Evolutionary conservation across 2,113 vertebrate species (phyloP), one percentile per base, ranked within the genome.

Genomic region (Planiliza haematocheilus): DNA sequence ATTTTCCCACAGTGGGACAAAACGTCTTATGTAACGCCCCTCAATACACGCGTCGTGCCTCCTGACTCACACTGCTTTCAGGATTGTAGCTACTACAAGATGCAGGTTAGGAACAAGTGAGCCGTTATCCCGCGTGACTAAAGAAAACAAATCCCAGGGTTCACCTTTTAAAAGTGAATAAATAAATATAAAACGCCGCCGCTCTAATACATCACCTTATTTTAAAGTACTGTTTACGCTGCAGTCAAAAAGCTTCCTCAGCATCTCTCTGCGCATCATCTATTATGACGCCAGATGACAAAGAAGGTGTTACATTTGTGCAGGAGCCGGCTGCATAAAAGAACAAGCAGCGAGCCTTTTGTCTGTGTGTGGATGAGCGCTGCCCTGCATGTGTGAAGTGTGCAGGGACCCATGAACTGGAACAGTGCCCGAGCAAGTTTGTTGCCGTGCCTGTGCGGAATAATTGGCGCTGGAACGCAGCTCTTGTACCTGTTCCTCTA

Each of bases 391-490:
- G 46, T 56, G 53, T 59, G 66, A 67, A 14, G 46, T 42, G 56
- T 61, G 57, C 53, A 57, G 5, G 55, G 55, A 57, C 43, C 62
- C 36, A 12, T 74, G 60, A 77, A 70, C 59, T 59, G 63, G 20
- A 87, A 74, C 78, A 17, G 7, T 13, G 43, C 46, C 37, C 71
- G 43, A 49, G 84, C 64, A 36, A 75, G 78, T 53, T 18, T 16
- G 75, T 59, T 61, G 73, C 38, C 41, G 38, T 39, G 74, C 65
- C 24, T 67, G 30, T 59, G 50, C 69, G 36, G 41, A 39, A 59
- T 87, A 77, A 87, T 70, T 83, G 56, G 74, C 55, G 50, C 55
- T 67, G 7, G 45, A 41, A 57, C 12, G 21, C 55, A 18, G 38
- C 53, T 43, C 24, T n/a, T 73, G n/a, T 67, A 56, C 56, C 52